phyloP scores from a whole-genome alignment of 2,113 vertebrate species.

The Chinchilla lanigera region DNA sequence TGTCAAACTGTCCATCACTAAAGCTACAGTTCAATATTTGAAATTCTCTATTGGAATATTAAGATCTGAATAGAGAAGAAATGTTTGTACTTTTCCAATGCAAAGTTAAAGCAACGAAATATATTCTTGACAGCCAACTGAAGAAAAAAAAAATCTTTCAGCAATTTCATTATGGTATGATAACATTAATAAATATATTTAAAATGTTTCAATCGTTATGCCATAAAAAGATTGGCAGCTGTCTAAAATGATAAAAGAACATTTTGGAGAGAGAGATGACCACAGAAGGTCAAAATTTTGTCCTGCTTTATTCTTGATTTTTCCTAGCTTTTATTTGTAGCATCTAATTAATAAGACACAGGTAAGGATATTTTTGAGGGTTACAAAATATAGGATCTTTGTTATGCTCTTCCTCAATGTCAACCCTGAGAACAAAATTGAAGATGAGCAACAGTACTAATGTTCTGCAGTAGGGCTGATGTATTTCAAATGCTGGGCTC shows the following conservation, averaged over 20 bases:
- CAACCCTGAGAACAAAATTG: slow-evolving; percentile 46
- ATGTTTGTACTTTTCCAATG: background rate
- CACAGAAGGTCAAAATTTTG: slow-evolving; percentile 49
- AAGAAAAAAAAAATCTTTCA: slow-evolving; percentile 42
- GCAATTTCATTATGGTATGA: background rate
- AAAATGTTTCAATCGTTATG: slow-evolving; percentile 22
- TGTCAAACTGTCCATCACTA: background rate
- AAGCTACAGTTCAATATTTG: slow-evolving; percentile 23
- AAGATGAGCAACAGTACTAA: slow-evolving; percentile 43
- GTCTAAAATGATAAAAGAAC: slow-evolving; percentile 40
- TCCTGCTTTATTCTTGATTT: slow-evolving; percentile 42
- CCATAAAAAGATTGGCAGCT: background rate
- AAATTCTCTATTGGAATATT: slow-evolving; percentile 38
- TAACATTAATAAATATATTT: slow-evolving; percentile 60
- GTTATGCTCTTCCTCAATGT: slow-evolving; percentile 12
- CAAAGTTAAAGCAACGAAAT: background rate
- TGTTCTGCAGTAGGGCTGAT: slow-evolving; percentile 49
- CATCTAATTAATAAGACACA: slow-evolving; percentile 68
- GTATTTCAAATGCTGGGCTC: slow-evolving; percentile 59
- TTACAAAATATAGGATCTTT: background rate
- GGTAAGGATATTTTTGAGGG: slow-evolving; percentile 25
- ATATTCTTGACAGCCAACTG: background rate
- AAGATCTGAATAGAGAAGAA: slow-evolving; percentile 23
- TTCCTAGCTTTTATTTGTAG: slow-evolving; percentile 19
- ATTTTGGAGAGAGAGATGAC: slow-evolving; percentile 31